Evolutionary conservation across 2,888 invertebrate genomes (phyloP), one percentile per base, ranked within the genome.

Genomic region (Drosophila cognata): DNA sequence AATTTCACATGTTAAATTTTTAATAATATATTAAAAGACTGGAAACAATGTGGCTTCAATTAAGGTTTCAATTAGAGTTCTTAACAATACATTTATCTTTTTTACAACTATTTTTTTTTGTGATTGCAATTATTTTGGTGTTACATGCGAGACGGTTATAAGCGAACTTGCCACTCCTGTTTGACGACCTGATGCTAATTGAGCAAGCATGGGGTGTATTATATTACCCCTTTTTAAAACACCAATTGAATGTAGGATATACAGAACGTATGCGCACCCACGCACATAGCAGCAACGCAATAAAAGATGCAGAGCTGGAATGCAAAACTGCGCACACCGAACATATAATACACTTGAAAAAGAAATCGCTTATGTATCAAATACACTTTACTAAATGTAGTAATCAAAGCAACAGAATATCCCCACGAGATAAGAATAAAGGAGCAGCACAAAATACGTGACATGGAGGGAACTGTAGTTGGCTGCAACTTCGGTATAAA

Each of bases 191-290:
- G 16, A 21, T 43, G 21, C 6, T 13, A 21, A 21, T 6, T 43
- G 8, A 4, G 46, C 8, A 46, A 8, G 25, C 46, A 2, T 46
- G 8, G 2, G 8, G 18, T n/a, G 11, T 25, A 38, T 16, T 28
- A 8, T 50, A 18, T 2, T 13, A 46, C 50, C 18, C 55, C 28
- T 4, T 11, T 21, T 25, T 16, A 2, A 43, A 43, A 1, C 21
- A 13, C 0, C 0, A 4, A 33, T 25, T 52, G 8, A 35, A 28
- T 57, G 33, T 11, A 64, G 60, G 60, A 64, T 71, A 64, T 58
- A 25, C 3, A 59, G 52, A 57, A 25, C 13, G 51, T 60, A 57
- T 60, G 57, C 48, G 31, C 57, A 64, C 78, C 78, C 74, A 74
- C 74, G 60, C 72, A 74, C 35, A 48, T 29, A 57, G n/a, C n/a